Percentiles rank a stretch among this genome's conserved stretches.
Evolutionary conservation across 2,888 invertebrate genomes (phyloP).

Genomic region (Crioceris asparagi): DNA sequence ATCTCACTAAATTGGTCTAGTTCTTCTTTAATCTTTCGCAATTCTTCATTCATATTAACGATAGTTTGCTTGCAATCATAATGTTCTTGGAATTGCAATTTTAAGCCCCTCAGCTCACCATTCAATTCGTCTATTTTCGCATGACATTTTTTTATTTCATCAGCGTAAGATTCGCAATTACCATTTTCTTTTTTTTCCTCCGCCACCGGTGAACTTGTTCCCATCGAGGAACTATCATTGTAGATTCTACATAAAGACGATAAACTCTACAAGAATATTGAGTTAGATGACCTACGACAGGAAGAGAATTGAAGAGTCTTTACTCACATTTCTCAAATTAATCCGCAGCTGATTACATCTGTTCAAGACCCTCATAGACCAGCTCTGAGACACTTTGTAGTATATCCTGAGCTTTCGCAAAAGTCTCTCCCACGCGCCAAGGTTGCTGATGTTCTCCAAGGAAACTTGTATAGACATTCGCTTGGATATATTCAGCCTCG

Average conservation of each 20-base stretch:
- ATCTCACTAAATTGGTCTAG: constrained; percentile 15
- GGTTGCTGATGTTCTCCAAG: constrained; percentile 7
- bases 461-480: constrained; percentile 12
- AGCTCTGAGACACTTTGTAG: constrained; percentile 22
- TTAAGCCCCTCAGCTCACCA: constrained; percentile 16
- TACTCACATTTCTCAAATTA: constrained; percentile 27
- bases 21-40: constrained; percentile 19
- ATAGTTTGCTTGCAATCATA: neutral
- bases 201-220: neutral
- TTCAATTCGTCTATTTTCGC: constrained; percentile 19
- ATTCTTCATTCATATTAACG: too few relatives aligned
- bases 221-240: constrained; percentile 9
- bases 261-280: constrained; percentile 21
- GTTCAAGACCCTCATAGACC: constrained; percentile 24
- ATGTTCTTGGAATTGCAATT: neutral
- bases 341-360: constrained; percentile 26
- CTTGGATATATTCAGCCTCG: constrained; percentile 11
- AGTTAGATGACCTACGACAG: too few relatives aligned
- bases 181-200: too few relatives aligned
- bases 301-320: constrained; percentile 5
- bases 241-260: constrained; percentile 16
- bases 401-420: constrained; percentile 23
- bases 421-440: constrained; percentile 17
- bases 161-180: too few relatives aligned
- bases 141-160: too few relatives aligned